phyloP scores from a whole-genome alignment of 2,113 vertebrate species.

The Hucho hucho region DNA sequence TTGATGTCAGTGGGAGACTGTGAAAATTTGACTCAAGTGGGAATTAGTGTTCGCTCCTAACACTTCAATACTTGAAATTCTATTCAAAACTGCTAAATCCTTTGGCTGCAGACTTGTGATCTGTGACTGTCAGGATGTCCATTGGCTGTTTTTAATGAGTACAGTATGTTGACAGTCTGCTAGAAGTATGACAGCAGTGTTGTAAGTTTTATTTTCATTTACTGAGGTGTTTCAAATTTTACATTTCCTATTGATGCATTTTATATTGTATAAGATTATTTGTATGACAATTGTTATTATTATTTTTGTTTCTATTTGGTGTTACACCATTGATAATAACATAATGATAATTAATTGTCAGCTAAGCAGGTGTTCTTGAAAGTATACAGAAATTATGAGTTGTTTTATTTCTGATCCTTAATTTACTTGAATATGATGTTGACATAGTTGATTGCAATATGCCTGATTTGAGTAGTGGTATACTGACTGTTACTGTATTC shows the following conservation, averaged over 20 bases:
- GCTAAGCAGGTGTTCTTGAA: conserved; percentile 33
- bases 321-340: conserved; percentile 32
- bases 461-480: conserved; percentile 48
- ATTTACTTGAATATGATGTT: conserved; percentile 67
- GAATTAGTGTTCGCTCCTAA: background rate
- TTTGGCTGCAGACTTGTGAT: conserved; percentile 39
- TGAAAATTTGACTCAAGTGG: too few species aligned
- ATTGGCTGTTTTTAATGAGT: conserved; percentile 25
- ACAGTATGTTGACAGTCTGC: conserved; percentile 35
- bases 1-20: too few species aligned
- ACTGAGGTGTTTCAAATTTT: conserved; percentile 43
- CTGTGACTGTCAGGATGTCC: conserved; percentile 46
- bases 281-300: conserved; percentile 43
- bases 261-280: conserved; percentile 52
- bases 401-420: conserved; percentile 52
- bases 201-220: conserved; percentile 31
- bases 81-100: conserved; percentile 61
- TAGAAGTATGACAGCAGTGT: conserved; percentile 53
- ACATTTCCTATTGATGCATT: conserved; percentile 50
- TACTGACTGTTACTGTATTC: conserved; percentile 48
- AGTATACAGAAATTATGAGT: conserved; percentile 33
- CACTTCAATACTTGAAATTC: conserved; percentile 76
- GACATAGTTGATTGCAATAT: conserved; percentile 37
- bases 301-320: conserved; percentile 20
- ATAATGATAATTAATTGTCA: conserved; percentile 17